phyloP scores from a whole-genome alignment of 2,888 invertebrate species.

The Reticulitermes lucifugus region DNA sequence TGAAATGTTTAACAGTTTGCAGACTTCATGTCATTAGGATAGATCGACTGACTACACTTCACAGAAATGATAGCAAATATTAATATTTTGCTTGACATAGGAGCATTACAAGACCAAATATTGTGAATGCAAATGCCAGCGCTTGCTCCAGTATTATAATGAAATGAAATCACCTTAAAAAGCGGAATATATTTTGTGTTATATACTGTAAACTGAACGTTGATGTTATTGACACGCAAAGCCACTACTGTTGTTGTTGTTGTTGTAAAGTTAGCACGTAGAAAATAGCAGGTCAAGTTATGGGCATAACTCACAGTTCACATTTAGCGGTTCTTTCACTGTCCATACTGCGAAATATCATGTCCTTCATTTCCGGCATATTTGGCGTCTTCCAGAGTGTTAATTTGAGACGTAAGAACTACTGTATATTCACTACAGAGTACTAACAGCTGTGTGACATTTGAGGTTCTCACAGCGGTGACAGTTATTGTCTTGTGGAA shows the following conservation, averaged over 20 bases:
- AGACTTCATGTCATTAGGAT: neutral
- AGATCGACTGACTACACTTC: neutral
- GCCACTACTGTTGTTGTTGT: conserved; percentile 3
- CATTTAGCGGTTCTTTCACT: conserved; percentile 7
- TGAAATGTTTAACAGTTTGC: neutral
- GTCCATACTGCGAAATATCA: neutral
- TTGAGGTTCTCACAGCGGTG: too few relatives aligned
- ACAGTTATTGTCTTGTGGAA: too few relatives aligned
- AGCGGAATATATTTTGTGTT: conserved; percentile 6
- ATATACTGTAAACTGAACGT: neutral
- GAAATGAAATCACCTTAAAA: neutral
- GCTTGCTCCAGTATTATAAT: neutral
- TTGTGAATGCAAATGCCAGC: neutral
- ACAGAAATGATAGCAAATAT: too few relatives aligned
- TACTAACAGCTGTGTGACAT: too few relatives aligned
- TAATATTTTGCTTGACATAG: neutral
- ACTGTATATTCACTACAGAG: neutral
- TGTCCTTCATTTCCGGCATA: neutral
- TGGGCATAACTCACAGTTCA: neutral
- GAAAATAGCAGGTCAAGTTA: neutral
- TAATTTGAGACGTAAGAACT: neutral
- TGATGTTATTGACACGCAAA: conserved; percentile 8
- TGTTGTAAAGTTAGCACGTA: conserved; percentile 2
- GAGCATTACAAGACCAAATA: neutral
- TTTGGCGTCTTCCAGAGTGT: conserved; percentile 10